Evolutionary conservation across 2,797 vertebrate species (phyloP).

Genomic region (Threskiornis aethiopicus): DNA sequence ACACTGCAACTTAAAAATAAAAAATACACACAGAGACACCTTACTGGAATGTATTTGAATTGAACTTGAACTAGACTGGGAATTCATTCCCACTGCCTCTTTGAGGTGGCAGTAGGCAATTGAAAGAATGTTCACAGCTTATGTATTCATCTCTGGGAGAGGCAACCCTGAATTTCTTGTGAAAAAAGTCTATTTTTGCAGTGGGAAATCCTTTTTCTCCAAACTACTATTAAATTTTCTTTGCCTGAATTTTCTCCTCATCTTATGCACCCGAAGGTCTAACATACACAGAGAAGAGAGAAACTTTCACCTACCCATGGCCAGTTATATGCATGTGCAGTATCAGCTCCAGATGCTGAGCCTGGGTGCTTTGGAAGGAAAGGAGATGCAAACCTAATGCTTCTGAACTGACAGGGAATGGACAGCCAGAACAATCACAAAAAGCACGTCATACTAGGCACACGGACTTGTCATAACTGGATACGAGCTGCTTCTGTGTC

Average conservation of each 20-base stretch:
- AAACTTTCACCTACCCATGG: background rate
- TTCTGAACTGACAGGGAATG: background rate
- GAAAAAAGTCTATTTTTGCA: background rate
- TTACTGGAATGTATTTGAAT: background rate
- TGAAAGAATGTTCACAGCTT: slow-evolving; percentile 48
- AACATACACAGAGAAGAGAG: background rate
- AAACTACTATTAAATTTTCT: background rate
- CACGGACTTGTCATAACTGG: background rate
- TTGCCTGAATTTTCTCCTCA: background rate
- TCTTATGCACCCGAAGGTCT: background rate
- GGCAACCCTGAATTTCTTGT: background rate
- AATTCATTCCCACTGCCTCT: background rate
- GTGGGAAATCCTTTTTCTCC: background rate
- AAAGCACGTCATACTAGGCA: background rate
- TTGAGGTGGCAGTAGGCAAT: slow-evolving; percentile 23
- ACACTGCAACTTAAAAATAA: background rate
- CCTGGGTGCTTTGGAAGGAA: background rate
- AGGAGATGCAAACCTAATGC: background rate
- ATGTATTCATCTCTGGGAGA: slow-evolving; percentile 9
- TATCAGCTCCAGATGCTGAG: fast-evolving
- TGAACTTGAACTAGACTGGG: background rate
- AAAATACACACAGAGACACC: background rate
- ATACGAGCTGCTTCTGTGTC: background rate
- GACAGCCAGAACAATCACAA: background rate
- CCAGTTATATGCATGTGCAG: background rate